Evolutionary conservation across 1,140 invertebrate genomes (phyloP).

Genomic region (Dinothrombium tinctorium): DNA sequence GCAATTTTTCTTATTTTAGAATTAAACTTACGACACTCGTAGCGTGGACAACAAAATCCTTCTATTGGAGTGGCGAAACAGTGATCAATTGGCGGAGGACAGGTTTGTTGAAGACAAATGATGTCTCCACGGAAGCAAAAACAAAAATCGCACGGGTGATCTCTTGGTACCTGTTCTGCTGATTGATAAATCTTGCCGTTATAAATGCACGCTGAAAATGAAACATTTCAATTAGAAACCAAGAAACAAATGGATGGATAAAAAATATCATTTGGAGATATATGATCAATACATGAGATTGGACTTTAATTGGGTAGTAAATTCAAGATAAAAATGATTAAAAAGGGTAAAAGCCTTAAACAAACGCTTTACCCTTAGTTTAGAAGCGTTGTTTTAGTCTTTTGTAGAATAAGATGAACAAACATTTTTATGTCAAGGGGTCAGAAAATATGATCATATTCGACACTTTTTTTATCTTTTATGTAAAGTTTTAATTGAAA

Average conservation of each 20-base stretch:
- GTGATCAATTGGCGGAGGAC: constrained; percentile 66
- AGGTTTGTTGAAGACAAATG: constrained; percentile 79
- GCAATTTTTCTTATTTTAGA: background rate
- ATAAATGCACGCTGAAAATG: constrained; percentile 44
- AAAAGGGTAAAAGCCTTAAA: no score
- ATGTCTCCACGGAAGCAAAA: constrained; percentile 86
- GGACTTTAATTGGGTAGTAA: no score
- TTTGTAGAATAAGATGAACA: no score
- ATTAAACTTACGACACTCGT: constrained; percentile 42
- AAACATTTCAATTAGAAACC: constrained; percentile 2
- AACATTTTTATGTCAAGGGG: no score
- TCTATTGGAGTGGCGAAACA: constrained; percentile 71
- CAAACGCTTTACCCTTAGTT: no score
- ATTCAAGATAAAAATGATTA: no score
- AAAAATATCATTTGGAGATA: background rate
- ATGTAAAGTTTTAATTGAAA: no score
- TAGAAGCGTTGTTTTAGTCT: no score
- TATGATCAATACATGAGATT: no score
- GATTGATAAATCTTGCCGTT: constrained; percentile 75
- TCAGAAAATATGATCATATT: no score
- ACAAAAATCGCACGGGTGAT: constrained; percentile 84
- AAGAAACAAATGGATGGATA: background rate
- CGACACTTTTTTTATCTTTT: no score
- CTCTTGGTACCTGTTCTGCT: constrained; percentile 73
- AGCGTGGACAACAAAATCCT: constrained; percentile 80